These are phyloP conservation scores for Caenorhabditis sp. DNA, from an alignment of 2,888 invertebrate genomes.

Conservation along the genomic window DNA sequence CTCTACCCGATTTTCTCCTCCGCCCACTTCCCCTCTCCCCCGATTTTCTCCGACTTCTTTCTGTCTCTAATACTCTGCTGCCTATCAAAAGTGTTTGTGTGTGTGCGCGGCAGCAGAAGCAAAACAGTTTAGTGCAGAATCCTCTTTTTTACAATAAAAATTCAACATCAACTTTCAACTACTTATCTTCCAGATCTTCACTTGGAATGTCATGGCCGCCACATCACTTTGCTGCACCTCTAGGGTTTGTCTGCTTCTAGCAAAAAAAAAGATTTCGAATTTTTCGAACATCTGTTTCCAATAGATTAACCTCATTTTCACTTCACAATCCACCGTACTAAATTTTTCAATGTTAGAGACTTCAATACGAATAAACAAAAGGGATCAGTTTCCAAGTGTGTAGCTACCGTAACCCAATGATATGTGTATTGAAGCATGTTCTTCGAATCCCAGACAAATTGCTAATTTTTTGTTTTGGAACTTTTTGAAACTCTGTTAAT, in stretches of 20 bases:
- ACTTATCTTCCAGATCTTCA: conserved; percentile 42
- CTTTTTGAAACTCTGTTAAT: no score
- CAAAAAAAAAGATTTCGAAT: background rate
- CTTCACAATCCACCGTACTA: background rate
- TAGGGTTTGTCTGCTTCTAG: conserved; percentile 18
- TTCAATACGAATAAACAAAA: no score
- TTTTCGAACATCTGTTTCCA: conserved; percentile 38
- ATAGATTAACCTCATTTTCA: conserved; percentile 33
- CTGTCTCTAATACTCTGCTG: conserved; percentile 37
- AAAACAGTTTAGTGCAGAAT: conserved; percentile 50
- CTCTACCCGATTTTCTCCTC: conserved; percentile 4
- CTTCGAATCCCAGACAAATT: no score
- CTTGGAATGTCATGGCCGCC: conserved; percentile 31
- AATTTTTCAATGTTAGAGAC: background rate
- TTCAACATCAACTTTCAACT: no score
- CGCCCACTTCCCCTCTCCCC: conserved; percentile 28
- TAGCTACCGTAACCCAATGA: no score
- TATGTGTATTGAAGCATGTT: no score
- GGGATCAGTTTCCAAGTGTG: no score
- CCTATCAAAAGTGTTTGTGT: conserved; percentile 38
- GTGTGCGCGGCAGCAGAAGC: background rate
- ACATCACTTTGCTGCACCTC: conserved; percentile 44
- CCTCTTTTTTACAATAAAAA: no score
- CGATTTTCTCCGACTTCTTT: conserved; percentile 35
- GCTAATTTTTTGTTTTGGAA: no score